Base-by-base conservation (phyloP, 2,888 invertebrate genomes). In the Athripsodes cinereus region DNA sequence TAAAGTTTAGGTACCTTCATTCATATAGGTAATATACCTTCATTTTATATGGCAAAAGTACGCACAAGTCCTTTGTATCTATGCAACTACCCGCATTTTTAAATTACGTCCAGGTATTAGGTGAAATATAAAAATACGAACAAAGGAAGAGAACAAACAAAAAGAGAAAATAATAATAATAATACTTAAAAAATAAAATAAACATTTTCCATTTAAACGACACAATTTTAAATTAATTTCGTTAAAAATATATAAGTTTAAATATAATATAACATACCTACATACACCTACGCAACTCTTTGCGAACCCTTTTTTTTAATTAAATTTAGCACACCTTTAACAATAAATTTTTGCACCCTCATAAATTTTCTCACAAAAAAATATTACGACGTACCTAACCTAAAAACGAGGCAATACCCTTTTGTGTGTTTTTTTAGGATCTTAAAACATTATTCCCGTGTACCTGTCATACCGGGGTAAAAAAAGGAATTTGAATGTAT, bases 341-440 rank as follows among this genome's bases (percentile, higher is more conserved):
- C 20, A 18, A 55, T 55, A 55, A 55, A 49, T 55, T 55, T 49
- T 50, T 22, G 13, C 13, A 40, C 22, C 19, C 50, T 49, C 55
- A 40, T 55, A 55, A 55, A 55, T 55, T 48, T 22, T 21, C 34
- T 18, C 35, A 16, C 40, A 22, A 34, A 50, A 49, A 50, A 55
- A 49, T 22, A 35, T 21, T 11, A 22, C 20, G 48, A 48, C 47
- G 48, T 34, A 55, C 21, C 10, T 26, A 22, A 18, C 48, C 31
- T 6, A 40, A 40, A 40, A 40, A 40, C 13, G 40, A 2, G 40
- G n/a, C 8, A 40, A 40, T n/a, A 40, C 3, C 40, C 40, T 40
- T 16, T 35, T 26, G 48, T 26, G 22, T 50, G 21, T 50, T 50
- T 48, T 53, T 53, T 55, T 55, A 21, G 20, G 13, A 49, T 55